Evolutionary conservation across 2,888 invertebrate species (phyloP).

Genomic region (Rhodophaea formosa): DNA sequence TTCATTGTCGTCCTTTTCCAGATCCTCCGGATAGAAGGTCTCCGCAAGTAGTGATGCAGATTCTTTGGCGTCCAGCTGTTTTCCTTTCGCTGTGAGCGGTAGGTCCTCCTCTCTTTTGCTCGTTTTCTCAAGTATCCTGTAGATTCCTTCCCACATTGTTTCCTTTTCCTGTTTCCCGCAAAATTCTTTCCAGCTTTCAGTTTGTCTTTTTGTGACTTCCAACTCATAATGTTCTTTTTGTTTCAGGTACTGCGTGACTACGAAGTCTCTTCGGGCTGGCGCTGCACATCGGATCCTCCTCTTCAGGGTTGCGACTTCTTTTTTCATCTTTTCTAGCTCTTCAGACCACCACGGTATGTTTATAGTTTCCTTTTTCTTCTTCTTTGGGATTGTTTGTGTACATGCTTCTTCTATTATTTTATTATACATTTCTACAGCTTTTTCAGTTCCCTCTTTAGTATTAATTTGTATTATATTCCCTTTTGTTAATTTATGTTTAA

Average conservation of each 20-base stretch:
- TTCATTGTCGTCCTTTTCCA: not conserved
- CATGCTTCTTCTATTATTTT: not conserved
- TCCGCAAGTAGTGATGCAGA: conserved; percentile 17
- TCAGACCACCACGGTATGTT: conserved; percentile 8
- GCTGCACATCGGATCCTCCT: not conserved
- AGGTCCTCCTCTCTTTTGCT: conserved; percentile 18
- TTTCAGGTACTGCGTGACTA: not conserved
- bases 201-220: not conserved
- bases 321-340: not conserved
- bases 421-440: not conserved
- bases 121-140: conserved; percentile 20
- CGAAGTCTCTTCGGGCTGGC: not conserved
- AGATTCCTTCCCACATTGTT: conserved; percentile 10
- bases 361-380: not conserved
- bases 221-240: no score
- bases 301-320: not conserved
- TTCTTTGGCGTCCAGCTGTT: not conserved
- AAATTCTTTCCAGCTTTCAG: conserved; percentile 12
- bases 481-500: conserved; percentile 3
- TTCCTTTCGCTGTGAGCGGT: conserved; percentile 9
- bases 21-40: conserved; percentile 17
- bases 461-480: conserved; percentile 12
- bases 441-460: not conserved
- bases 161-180: conserved; percentile 11
- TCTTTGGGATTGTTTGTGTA: not conserved